These are phyloP conservation scores for Lycopodina hypogea DNA, from an alignment of 37 sponge, comb jelly and placozoan genomes.

Conservation along the genomic window DNA sequence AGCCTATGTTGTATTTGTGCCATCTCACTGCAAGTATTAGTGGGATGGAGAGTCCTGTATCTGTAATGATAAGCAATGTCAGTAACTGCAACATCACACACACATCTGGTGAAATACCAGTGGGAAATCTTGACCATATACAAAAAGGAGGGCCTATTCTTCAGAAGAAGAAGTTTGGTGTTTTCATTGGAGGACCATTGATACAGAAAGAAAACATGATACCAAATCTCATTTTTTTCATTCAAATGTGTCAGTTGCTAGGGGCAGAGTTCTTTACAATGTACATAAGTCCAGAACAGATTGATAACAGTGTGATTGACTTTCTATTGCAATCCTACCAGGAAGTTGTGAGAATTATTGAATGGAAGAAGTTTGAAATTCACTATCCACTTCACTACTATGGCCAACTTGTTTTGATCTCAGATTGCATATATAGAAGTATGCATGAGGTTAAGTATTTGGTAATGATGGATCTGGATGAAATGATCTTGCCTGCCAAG, in stretches of 20 bases:
- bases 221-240: slow-evolving; percentile 8
- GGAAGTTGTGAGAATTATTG: background rate
- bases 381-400: slow-evolving; percentile 23
- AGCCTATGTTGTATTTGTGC: background rate
- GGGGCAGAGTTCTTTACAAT: slow-evolving; percentile 25
- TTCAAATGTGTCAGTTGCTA: slow-evolving; percentile 21
- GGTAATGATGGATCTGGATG: slow-evolving; percentile 31
- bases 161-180: slow-evolving; percentile 21
- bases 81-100: background rate
- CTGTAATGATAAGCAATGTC: background rate
- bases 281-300: background rate
- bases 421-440: slow-evolving; percentile 24
- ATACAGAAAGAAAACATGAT: background rate
- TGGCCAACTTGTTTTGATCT: slow-evolving; percentile 6
- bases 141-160: no score
- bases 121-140: background rate
- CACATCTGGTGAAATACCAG: background rate
- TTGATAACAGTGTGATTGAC: background rate
- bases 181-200: slow-evolving; percentile 17
- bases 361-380: slow-evolving; percentile 7
- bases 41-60: background rate
- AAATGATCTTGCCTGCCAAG: slow-evolving; percentile 9
- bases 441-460: slow-evolving; percentile 33
- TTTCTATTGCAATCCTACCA: background rate
- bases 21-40: background rate